Evolutionary conservation across 2,797 vertebrate species (phyloP), one percentile per base, ranked within the genome.

Genomic region (Acanthurus lineatus): DNA sequence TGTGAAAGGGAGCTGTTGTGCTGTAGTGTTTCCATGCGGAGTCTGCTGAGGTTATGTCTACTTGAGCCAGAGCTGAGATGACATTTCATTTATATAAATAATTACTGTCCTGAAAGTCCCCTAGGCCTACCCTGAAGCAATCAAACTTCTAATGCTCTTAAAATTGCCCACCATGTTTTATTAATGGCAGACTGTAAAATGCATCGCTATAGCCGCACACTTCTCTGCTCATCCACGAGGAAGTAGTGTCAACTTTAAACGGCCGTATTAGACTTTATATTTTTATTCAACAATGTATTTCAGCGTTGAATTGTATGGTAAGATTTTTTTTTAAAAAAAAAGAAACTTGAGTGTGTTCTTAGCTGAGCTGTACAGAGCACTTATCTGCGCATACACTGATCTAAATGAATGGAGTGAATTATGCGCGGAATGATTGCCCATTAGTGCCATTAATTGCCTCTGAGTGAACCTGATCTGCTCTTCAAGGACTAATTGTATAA

Each of bases 71-170:
- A 95, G 85, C 89, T 77, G 91, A 94, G 92, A 94, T 94, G 94
- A 94, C 94, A 95, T 94, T 94, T 94, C 92, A 94, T 94, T 95
- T 93, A 91, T 94, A 95, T 94, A 93, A 95, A 94, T 95, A 95
- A 95, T 95, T 93, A 92, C 84, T 94, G 90, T 77, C 90, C 91
- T 90, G 91, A 90, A 93, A 90, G 92, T 94, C 93, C 92, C 93
- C 85, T 42, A 91, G 92, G 93, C 92, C 88, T 91, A 87, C 89
- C 92, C 93, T 6, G 76, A 85, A 95, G 94, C 93, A 95, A 95
- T 95, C 93, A 94, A 93, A 94, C 92, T 93, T 94, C 93, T 93
- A 93, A 94, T 95, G 94, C 94, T 95, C 93, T 94, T 93, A 95
- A 94, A 93, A 93, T 94, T 93, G 90, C 87, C 90, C 84, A 73